Percentiles rank a stretch among this genome's conserved stretches.
Conservation (phyloP, 2,888 invertebrate species). For the Papilio demoleus region DNA sequence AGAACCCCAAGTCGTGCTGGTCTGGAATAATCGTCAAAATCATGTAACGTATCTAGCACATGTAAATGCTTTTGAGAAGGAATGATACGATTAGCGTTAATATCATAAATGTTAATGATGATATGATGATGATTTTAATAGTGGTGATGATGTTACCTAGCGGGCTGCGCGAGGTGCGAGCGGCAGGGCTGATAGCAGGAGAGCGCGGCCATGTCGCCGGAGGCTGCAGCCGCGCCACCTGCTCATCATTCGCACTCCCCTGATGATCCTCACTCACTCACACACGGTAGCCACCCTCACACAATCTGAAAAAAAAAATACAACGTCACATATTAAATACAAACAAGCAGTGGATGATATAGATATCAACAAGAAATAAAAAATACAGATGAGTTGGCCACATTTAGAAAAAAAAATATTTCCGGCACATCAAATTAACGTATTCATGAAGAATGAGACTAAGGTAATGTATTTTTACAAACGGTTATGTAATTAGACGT, state of each 20-base stretch:
- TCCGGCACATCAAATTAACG: no score
- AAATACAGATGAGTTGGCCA: no score
- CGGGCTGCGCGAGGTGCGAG: conserved; percentile 77
- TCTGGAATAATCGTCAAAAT: no score
- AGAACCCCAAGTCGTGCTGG: no score
- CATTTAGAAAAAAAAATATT: no score
- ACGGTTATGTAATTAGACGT: no score
- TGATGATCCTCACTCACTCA: conserved; percentile 46
- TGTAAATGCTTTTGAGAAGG: no score
- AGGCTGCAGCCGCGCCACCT: conserved; percentile 54
- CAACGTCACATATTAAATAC: neutral
- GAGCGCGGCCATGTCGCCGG: conserved; percentile 75
- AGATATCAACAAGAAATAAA: no score
- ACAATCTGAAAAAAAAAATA: conserved; percentile 40
- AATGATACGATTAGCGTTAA: neutral
- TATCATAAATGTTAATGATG: neutral
- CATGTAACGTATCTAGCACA: no score
- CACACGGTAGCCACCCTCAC: conserved; percentile 1
- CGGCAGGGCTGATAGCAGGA: conserved; percentile 80
- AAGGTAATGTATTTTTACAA: no score
- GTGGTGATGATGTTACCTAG: conserved; percentile 62
- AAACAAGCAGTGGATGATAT: no score
- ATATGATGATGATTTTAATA: neutral
- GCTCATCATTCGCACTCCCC: conserved; percentile 69
- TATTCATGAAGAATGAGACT: no score